phyloP scores from a whole-genome alignment of 1,140 invertebrate genomes.

The Drosophila oshimai region DNA sequence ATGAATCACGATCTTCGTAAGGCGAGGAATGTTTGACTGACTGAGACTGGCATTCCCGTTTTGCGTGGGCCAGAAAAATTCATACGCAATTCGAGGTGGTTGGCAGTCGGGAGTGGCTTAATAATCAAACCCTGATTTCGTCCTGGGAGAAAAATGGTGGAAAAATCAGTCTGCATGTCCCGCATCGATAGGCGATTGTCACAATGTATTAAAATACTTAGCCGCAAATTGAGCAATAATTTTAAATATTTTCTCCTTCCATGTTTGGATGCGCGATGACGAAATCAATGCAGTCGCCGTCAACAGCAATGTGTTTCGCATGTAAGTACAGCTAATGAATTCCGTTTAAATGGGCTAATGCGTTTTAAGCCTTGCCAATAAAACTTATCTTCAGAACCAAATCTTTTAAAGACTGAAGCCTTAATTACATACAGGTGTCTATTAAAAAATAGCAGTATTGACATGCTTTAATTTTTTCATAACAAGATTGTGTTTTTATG shows the following conservation, averaged over 20 bases:
- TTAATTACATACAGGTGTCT: no score
- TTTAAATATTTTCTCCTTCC: constrained; percentile 12
- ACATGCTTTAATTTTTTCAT: no score
- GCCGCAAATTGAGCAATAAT: neutral
- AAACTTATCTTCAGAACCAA: no score
- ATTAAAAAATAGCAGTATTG: no score
- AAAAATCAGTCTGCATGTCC: constrained; percentile 6
- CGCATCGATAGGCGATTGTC: constrained; percentile 23
- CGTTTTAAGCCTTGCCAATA: neutral
- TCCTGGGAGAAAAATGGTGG: neutral
- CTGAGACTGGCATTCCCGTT: neutral
- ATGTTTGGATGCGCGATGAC: constrained; percentile 3
- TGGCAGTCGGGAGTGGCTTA: constrained; percentile 28
- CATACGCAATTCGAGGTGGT: constrained; percentile 12
- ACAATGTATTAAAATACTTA: constrained; percentile 14
- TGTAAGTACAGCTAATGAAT: constrained; percentile 54
- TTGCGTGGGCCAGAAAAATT: neutral
- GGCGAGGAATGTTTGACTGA: constrained; percentile 7
- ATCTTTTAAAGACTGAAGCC: no score
- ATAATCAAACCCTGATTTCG: neutral
- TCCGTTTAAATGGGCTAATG: neutral
- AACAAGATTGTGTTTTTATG: no score
- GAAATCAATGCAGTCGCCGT: constrained; percentile 33
- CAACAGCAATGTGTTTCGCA: constrained; percentile 63
- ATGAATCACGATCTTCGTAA: constrained; percentile 28